Percentiles rank a stretch among this genome's conserved stretches.
These are phyloP conservation scores for Myrmecophaga tridactyla DNA, from an alignment of 2,113 vertebrate species.

Conservation along the genomic window DNA sequence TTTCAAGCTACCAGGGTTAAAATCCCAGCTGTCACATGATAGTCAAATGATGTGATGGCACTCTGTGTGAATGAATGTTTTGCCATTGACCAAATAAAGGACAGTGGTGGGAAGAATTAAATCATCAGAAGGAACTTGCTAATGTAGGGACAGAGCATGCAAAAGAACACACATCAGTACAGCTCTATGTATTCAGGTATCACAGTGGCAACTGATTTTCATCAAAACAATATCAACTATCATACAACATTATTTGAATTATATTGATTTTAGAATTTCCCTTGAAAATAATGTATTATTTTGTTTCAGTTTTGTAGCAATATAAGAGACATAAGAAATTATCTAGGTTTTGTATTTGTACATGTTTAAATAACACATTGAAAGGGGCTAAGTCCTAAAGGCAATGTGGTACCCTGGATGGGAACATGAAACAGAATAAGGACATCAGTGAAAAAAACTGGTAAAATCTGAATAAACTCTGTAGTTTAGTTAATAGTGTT, in stretches of 20 bases:
- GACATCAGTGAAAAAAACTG: not conserved
- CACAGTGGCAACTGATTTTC: not conserved
- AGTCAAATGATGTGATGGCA: not conserved
- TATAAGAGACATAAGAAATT: not conserved
- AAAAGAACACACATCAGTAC: not conserved
- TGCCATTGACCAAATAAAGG: not conserved
- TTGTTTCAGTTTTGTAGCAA: not conserved
- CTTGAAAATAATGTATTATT: not conserved
- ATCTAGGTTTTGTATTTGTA: not conserved
- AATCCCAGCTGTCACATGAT: not conserved
- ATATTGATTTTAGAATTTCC: not conserved
- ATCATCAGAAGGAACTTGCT: not conserved
- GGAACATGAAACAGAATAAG: not conserved
- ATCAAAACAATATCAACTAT: not conserved
- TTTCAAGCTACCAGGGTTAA: not conserved
- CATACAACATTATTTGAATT: not conserved
- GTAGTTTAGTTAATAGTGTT: too few species aligned
- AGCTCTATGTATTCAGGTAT: not conserved
- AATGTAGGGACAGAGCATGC: not conserved
- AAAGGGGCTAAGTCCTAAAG: not conserved
- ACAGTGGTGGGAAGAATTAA: not conserved
- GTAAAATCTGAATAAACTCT: too few species aligned
- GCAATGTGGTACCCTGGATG: not conserved
- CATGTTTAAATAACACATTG: not conserved
- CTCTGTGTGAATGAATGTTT: not conserved